Base-by-base conservation (phyloP, 2,888 invertebrate species). In the Halictus ligatus region DNA sequence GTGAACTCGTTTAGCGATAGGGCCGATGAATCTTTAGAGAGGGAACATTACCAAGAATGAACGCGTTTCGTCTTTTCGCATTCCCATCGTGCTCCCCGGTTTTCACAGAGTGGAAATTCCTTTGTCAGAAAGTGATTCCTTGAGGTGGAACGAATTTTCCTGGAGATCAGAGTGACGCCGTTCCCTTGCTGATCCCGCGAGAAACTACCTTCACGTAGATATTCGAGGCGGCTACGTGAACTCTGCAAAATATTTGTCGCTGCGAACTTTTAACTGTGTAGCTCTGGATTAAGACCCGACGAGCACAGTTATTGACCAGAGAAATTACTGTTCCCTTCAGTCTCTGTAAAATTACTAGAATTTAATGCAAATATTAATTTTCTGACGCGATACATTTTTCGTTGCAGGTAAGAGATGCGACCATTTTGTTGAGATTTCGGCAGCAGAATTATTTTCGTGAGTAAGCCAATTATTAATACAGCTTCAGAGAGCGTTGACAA, bases 321-420 rank as follows among this genome's bases (percentile, higher is more conserved):
- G 50, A 50, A 21, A 50, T 50, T 1, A 50, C 50, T 2, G 50
- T 50, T 50, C 21, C 2, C 7, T 50, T 21, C 18, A 21, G 50
- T 18, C 21, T 50, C 7, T 7, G 50, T 50, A 50, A 6, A 50
- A 50, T 50, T 18, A 18, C 50, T 18, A 6, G 6, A 50, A 50
- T 18, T 18, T 50, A 18, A 50, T 50, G 6, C 18, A 2, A 50
- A 50, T 21, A 58, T 3, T 15, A 2, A 46, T 46, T 29, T 15
- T 46, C 12, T 46, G 35, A 15, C 18, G 2, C 13, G 25, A 72
- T 25, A 25, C 2, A 25, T 21, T 64, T 43, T 78, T 8, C 75
- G 84, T 84, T 81, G 75, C 84, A 84, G 84, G 84, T 84, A 81
- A 84, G 84, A 50, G 10, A 54, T 15, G 7, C 48, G n/a, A 3